These are phyloP conservation scores for Smithornis capensis DNA, from an alignment of 2,113 vertebrate species.

Conservation along the genomic window DNA sequence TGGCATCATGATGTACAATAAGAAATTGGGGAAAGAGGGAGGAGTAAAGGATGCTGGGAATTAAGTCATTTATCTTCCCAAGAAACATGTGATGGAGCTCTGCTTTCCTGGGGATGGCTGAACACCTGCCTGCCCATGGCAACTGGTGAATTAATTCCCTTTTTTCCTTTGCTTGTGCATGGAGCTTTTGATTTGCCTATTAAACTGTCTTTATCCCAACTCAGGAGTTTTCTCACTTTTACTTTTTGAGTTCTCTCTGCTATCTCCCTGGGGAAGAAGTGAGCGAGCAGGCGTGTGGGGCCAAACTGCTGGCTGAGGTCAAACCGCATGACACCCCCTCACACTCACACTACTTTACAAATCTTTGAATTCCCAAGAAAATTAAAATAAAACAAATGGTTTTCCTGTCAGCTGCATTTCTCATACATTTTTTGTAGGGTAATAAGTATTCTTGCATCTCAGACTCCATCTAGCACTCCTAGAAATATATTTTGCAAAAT, in stretches of 20 bases:
- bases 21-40: neutral
- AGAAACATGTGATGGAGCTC: accelerated
- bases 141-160: neutral
- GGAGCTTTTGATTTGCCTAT: neutral
- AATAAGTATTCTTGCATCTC: neutral
- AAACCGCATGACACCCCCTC: neutral
- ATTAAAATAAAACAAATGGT: neutral
- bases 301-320: neutral
- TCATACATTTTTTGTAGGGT: neutral
- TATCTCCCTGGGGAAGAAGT: neutral
- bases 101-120: neutral
- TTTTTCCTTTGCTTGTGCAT: accelerated
- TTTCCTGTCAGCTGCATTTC: neutral
- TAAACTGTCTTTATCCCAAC: neutral
- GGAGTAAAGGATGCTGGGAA: accelerated
- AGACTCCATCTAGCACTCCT: neutral
- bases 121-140: neutral
- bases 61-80: neutral
- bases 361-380: too few relatives aligned
- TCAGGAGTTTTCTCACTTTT: neutral
- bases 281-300: neutral
- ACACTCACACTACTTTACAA: neutral
- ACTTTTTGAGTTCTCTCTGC: neutral
- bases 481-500: neutral
- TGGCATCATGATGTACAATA: neutral